Percentiles rank a stretch among this genome's conserved stretches.
Evolutionary conservation across 2,888 invertebrate genomes (phyloP).

Genomic region (Sesia bembeciformis): DNA sequence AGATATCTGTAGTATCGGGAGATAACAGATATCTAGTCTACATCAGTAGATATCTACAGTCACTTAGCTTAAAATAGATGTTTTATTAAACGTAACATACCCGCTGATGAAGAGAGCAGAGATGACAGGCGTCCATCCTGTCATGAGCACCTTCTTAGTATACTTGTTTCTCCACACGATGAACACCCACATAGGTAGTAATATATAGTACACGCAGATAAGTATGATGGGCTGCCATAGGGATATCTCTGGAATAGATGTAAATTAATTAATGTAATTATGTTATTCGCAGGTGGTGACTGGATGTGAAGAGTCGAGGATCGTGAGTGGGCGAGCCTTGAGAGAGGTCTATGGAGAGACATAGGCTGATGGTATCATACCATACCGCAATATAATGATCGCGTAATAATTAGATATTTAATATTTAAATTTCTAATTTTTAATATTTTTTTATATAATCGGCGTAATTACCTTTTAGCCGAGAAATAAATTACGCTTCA

Average conservation of each 20-base stretch:
- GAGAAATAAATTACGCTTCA: too few species aligned
- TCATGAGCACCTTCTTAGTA: constrained; percentile 87
- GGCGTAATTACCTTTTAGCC: too few species aligned
- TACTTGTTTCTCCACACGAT: constrained; percentile 90
- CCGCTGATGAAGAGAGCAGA: constrained; percentile 96
- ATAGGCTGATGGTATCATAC: too few species aligned
- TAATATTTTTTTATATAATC: not conserved
- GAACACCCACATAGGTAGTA: constrained; percentile 90
- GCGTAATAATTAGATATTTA: not conserved
- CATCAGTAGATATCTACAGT: too few species aligned
- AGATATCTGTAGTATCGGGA: too few species aligned
- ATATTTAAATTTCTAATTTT: not conserved
- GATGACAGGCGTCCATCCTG: constrained; percentile 96
- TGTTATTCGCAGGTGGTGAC: too few species aligned
- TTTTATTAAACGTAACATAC: constrained; percentile 66
- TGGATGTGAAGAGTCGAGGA: too few species aligned
- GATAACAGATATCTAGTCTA: too few species aligned
- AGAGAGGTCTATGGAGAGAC: too few species aligned
- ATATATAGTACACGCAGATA: constrained; percentile 79
- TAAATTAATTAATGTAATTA: too few species aligned
- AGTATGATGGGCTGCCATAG: constrained; percentile 86
- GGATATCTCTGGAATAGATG: constrained; percentile 66
- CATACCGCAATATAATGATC: too few species aligned
- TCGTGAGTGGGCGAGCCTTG: too few species aligned
- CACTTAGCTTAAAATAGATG: not conserved